Percentiles rank a stretch among this genome's conserved stretches.
These are phyloP conservation scores for Apteryx mantelli DNA, from an alignment of 2,113 vertebrate genomes.

Conservation along the genomic window DNA sequence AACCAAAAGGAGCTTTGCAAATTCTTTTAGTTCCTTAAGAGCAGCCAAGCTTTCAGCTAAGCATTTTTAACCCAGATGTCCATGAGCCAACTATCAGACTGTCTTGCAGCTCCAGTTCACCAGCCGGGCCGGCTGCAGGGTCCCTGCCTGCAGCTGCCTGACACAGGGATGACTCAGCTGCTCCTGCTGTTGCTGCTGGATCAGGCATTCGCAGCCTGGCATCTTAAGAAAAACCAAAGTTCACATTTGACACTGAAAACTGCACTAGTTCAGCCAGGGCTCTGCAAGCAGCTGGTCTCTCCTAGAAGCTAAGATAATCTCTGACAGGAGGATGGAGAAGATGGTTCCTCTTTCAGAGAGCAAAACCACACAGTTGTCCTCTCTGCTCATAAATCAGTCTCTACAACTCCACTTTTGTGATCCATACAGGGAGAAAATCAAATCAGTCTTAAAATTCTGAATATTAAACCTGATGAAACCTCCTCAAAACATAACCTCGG, in stretches of 20 bases:
- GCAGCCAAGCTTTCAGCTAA: not conserved
- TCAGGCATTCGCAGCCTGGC: not conserved
- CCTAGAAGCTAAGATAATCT: not conserved
- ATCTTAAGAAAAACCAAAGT: not conserved
- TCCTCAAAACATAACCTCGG: too few relatives aligned
- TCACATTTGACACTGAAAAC: not conserved
- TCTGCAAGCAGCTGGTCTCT: not conserved
- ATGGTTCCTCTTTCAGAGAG: not conserved
- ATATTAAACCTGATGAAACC: not conserved
- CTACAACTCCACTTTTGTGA: not conserved
- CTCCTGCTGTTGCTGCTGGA: not conserved
- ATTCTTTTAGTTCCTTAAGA: not conserved
- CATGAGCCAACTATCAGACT: not conserved
- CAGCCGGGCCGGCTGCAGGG: not conserved
- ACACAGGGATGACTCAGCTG: not conserved
- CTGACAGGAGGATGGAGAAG: not conserved
- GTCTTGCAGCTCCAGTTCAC: not conserved
- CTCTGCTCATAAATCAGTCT: not conserved
- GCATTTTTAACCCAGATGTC: not conserved
- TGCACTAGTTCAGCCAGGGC: not conserved
- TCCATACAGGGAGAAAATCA: not conserved
- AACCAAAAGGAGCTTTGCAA: not conserved
- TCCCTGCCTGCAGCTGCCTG: not conserved
- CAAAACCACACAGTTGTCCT: not conserved
- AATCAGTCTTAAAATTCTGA: not conserved